Percentiles rank a stretch among this genome's conserved stretches.
phyloP scores from a whole-genome alignment of 2,888 invertebrate genomes.

The Eilema sororculum region DNA sequence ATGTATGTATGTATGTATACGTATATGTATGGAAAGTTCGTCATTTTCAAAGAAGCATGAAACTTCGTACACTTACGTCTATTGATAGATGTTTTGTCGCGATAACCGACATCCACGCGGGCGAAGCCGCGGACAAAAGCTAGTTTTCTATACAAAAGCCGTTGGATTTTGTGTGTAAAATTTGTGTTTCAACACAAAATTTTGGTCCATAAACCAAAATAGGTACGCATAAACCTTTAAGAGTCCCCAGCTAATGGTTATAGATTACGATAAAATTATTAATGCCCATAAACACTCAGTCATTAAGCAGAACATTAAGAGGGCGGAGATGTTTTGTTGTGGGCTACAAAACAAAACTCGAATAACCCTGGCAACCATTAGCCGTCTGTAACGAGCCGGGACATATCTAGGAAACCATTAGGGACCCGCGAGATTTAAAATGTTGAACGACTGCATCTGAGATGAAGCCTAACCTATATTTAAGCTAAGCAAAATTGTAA shows the following conservation, averaged over 20 bases:
- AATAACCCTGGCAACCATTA: conserved; percentile 69
- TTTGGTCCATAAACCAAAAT: not conserved
- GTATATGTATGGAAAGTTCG: no score
- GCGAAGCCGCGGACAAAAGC: no score
- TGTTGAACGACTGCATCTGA: conserved; percentile 41
- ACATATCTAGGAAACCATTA: conserved; percentile 61
- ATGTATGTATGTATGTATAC: no score
- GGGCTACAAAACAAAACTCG: conserved; percentile 63
- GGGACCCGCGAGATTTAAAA: conserved; percentile 54
- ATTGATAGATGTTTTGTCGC: no score
- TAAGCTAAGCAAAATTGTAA: no score
- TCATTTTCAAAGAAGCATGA: no score
- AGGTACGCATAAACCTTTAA: conserved; percentile 9
- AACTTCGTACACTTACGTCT: no score
- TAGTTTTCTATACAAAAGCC: not conserved
- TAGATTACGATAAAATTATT: conserved; percentile 35
- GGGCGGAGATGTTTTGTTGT: conserved; percentile 52
- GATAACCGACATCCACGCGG: no score
- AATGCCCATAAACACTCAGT: conserved; percentile 56
- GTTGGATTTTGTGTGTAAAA: not conserved
- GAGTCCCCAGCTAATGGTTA: conserved; percentile 12
- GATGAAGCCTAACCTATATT: conserved; percentile 25
- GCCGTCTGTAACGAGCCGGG: conserved; percentile 59
- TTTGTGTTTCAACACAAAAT: not conserved
- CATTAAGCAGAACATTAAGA: conserved; percentile 66